Base-by-base conservation (phyloP, 2,797 vertebrate species). In the Mustela erminea region DNA sequence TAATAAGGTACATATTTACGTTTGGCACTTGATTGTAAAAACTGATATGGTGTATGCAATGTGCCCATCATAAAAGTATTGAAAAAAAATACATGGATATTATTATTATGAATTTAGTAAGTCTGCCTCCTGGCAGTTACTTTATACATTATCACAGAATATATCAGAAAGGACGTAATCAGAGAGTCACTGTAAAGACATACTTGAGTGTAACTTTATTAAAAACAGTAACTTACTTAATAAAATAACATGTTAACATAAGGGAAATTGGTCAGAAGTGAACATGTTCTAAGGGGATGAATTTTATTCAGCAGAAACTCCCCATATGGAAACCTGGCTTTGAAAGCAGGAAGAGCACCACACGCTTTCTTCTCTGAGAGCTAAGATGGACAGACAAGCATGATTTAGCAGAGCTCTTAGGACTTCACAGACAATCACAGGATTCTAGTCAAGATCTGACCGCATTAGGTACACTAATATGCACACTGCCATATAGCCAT, bases 91-190 rank as follows among this genome's bases (percentile, higher is more conserved):
- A 82, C 88, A 89, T 32, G 29, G 68, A 56, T 66, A 70, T 64
- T 96, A 92, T 78, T 87, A 86, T 38, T 78, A 87, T 21, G 23
- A 80, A 74, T 56, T 87, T 92, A 87, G 29, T 91, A 90, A 81
- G 13, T 92, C 85, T 96, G 14, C 62, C 12, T 38, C 93, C 35
- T 78, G 58, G 58, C 35, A 89, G 46, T 58, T 78, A 80, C 32
- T 17, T 32, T 70, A n/a, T 38, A 81, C n/a, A 49, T n/a, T 43
- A 77, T 18, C 49, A 90, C 29, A 93, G 43, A 81, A 56, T 41
- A 38, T 2, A 80, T 81, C 18, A 60, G 32, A 84, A 52, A 90
- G 41, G 15, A 91, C 70, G 62, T 41, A 46, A 66, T 46, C 29
- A 58, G 68, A 58, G 68, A 84, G 7, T 77, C 64, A 80, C n/a